Base-by-base conservation (phyloP, 2,888 invertebrate genomes). In the Agrenia bidenticulata region DNA sequence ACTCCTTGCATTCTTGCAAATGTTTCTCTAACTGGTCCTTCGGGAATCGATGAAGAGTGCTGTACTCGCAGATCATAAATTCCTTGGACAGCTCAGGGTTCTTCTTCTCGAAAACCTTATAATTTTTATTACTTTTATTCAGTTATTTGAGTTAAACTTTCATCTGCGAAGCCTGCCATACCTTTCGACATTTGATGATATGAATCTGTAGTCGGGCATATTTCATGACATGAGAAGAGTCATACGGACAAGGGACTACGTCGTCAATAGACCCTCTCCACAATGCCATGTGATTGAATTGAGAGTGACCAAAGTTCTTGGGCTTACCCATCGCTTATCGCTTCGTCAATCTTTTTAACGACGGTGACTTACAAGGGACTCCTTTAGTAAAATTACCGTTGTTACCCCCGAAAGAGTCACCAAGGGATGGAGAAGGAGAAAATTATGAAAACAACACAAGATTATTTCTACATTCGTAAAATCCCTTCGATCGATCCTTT, bases 201-300 rank as follows among this genome's bases (percentile, higher is more conserved):
- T 61, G 61, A 26, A 26, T 21, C 13, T 26, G 55, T 21, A 54
- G 37, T 26, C 39, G 19, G 17, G 19, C 9, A 26, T 53, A 54
- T 32, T 26, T 50, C 55, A 57, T 51, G 4, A 21, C 21, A 51
- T 63, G 63, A 15, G 13, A 51, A 2, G 21, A 2, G 39, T 63
- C 32, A n/a, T 63, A 63, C 1, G 51, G 57, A 24, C 57, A 63
- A 13, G 21, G 15, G 2, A 32, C n/a, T 19, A 37, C 11, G 23
- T 63, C 57, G 1, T 58, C 56, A 23, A 50, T 49, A 7, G 39
- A 39, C 37, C 63, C 58, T 57, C 57, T 57, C 57, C 57, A 57
- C 2, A 2, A n/a, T 2, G 42, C 26, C 41, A 57, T 39, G 32
- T 2, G 11, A 27, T 19, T 15, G 39, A n/a, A 17, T 21, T 57